Conservation (phyloP, 2,797 vertebrate genomes). For the Sebastes reedi region DNA sequence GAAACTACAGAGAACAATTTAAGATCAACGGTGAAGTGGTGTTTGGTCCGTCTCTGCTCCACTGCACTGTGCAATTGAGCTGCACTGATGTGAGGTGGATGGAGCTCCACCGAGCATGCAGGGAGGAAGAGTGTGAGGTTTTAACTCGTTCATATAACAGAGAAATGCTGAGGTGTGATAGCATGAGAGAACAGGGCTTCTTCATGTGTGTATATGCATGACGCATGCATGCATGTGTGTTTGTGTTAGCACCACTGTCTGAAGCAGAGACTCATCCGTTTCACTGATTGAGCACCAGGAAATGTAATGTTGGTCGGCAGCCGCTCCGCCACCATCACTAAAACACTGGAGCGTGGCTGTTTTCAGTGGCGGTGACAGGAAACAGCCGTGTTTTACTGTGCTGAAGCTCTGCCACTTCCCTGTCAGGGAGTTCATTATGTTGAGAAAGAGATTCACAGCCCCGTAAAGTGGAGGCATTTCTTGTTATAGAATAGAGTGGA, state of each 20-base stretch:
- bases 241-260: constrained; percentile 1
- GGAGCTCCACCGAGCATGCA: constrained; percentile 16
- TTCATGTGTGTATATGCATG: background rate
- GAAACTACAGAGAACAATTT: constrained; percentile 13
- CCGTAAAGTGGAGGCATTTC: constrained; percentile 37
- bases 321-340: constrained; percentile 11
- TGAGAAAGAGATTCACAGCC: constrained; percentile 46
- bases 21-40: constrained; percentile 14
- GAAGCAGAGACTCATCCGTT: constrained; percentile 38
- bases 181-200: background rate
- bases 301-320: constrained; percentile 31
- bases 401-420: constrained; percentile 18
- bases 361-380: constrained; percentile 30
- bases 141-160: constrained; percentile 26
- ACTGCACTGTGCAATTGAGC: constrained; percentile 15
- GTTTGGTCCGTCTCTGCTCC: constrained; percentile 25
- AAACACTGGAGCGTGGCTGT: constrained; percentile 24
- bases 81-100: constrained; percentile 34
- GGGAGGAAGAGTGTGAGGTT: constrained; percentile 1
- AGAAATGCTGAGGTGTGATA: constrained; percentile 5
- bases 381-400: constrained; percentile 47
- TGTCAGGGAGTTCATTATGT: constrained; percentile 60
- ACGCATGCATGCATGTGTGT: background rate
- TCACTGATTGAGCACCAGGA: constrained; percentile 50
- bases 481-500: constrained; percentile 22